Evolutionary conservation across 2,797 vertebrate genomes (phyloP).

Genomic region (Okamejei kenojei): DNA sequence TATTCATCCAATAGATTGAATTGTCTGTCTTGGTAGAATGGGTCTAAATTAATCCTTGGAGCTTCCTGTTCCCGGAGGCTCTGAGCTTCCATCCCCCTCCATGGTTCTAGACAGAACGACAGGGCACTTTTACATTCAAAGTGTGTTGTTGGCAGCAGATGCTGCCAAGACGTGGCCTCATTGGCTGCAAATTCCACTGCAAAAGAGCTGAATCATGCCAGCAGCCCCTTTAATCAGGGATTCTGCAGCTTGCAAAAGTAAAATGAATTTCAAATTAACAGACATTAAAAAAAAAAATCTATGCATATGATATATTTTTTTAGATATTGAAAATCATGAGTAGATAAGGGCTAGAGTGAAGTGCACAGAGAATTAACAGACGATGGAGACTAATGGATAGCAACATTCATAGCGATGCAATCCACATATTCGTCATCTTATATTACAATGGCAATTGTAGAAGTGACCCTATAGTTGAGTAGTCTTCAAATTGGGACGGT

Average conservation of each 20-base stretch:
- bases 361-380: background rate
- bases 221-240: background rate
- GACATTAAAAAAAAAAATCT: background rate
- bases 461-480: no score
- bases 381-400: background rate
- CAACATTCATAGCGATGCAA: background rate
- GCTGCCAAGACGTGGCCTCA: background rate
- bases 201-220: background rate
- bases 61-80: conserved; percentile 4
- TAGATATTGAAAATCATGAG: background rate
- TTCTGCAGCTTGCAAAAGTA: background rate
- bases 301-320: background rate
- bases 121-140: background rate
- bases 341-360: background rate
- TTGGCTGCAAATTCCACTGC: background rate
- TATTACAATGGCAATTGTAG: no score
- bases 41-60: conserved; percentile 64
- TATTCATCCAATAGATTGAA: conserved; percentile 70
- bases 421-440: background rate
- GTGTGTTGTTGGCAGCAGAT: background rate
- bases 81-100: background rate
- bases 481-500: background rate
- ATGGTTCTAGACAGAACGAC: background rate
- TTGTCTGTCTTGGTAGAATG: conserved; percentile 74
- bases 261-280: background rate